These are phyloP conservation scores for Oostethus manadensis DNA, from an alignment of 2,113 vertebrate species.

Conservation along the genomic window DNA sequence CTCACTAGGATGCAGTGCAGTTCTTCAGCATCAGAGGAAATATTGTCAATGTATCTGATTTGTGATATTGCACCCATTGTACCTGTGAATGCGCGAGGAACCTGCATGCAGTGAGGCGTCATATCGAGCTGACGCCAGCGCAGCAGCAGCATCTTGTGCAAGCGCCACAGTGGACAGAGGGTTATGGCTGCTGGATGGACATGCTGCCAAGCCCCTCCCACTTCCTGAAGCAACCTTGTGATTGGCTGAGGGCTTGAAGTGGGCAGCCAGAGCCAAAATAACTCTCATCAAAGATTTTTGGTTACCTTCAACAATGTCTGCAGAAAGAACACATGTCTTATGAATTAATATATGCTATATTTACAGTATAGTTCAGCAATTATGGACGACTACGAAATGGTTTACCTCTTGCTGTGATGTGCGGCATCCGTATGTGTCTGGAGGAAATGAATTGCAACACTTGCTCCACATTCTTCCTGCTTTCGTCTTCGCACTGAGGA, in stretches of 20 bases:
- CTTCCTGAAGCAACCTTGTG: conserved; percentile 47
- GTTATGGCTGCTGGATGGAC: conserved; percentile 67
- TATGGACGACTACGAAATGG: neutral
- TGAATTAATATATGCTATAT: neutral
- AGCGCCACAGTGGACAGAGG: conserved; percentile 82
- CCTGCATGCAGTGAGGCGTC: conserved; percentile 78
- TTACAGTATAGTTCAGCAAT: neutral
- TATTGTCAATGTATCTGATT: no score
- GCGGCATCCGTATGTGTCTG: conserved; percentile 92
- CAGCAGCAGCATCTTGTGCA: conserved; percentile 82
- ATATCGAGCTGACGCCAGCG: conserved; percentile 82
- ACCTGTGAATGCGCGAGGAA: conserved; percentile 79
- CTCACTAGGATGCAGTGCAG: no score
- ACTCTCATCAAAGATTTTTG: conserved; percentile 95
- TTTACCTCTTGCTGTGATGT: conserved; percentile 89
- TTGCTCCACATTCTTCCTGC: conserved; percentile 89
- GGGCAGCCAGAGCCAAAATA: conserved; percentile 91
- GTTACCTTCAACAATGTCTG: conserved; percentile 95
- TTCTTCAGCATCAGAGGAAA: no score
- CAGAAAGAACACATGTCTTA: conserved; percentile 5
- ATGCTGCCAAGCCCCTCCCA: conserved; percentile 44
- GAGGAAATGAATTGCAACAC: conserved; percentile 91
- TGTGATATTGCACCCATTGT: neutral
- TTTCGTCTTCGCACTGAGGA: conserved; percentile 84
- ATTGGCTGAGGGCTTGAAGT: conserved; percentile 85